Base-by-base conservation (phyloP, 2,888 invertebrate genomes). In the Anoncus sp. region DNA sequence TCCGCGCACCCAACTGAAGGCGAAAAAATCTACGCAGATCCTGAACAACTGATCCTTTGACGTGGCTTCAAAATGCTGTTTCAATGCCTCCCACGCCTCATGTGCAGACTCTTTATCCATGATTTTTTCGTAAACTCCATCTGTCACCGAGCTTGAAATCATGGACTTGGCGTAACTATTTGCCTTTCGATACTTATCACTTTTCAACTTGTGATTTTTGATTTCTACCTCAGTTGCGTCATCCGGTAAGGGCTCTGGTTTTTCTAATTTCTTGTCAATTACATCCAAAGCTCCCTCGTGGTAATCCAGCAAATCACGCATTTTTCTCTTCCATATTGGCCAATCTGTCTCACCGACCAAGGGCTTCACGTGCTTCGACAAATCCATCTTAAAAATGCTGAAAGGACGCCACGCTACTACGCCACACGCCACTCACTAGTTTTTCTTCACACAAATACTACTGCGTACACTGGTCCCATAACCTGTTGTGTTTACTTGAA, bases 31-130 rank as follows among this genome's bases (percentile, higher is more conserved):
- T 31, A 83, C 84, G 45, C 85, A 89, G 20, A 86, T 86, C 66
- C 84, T 86, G 74, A 87, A 89, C 31, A 90, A 49, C 79, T 87
- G 87, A 82, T 89, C 86, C 72, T 85, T 86, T 9, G 87, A 85
- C 27, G 84, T 77, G 38, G 87, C 86, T 75, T 88, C 84, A 69
- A 87, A 87, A 9, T 85, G 67, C 27, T 74, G 69, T 67, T 84
- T 85, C 38, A 86, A 80, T 20, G 83, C 31, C 82, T 88, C 83
- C 85, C 87, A 87, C 27, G 85, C 82, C 10, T 89, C 86, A 57
- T 77, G 69, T 0, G 88, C 87, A 57, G 86, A 83, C 20, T 86
- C 83, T 83, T 84, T 86, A 70, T 88, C 88, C 87, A 88, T 87
- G 38, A 88, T 87, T 71, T 89, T 31, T 7, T 31, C 5, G 7